These are phyloP conservation scores for Pachypanchax playfairii DNA, from an alignment of 2,113 vertebrate species.

Conservation along the genomic window DNA sequence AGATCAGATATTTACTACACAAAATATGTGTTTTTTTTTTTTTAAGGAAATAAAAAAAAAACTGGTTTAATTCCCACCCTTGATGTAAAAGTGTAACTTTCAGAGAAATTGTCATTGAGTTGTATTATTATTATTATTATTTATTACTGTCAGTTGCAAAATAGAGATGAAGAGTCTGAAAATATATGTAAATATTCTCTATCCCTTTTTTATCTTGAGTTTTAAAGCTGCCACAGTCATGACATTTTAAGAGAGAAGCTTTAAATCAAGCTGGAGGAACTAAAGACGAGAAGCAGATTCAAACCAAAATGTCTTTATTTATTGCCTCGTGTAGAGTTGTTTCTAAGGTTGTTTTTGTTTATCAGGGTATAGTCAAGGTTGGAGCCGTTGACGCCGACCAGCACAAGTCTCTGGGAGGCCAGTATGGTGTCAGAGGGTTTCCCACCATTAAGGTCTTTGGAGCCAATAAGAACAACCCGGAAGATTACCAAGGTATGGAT, in stretches of 20 bases:
- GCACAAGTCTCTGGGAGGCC: conserved; percentile 91
- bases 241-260: too few relatives aligned
- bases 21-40: too few relatives aligned
- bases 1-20: not conserved
- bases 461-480: conserved; percentile 92
- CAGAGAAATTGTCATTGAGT: not conserved
- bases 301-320: too few relatives aligned
- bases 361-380: conserved; percentile 91
- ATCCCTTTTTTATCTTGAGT: too few relatives aligned
- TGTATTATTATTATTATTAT: not conserved
- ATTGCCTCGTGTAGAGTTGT: too few relatives aligned
- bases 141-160: too few relatives aligned
- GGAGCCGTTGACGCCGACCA: conserved; percentile 96
- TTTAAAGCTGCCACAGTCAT: too few relatives aligned
- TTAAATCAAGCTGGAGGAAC: too few relatives aligned
- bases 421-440: conserved; percentile 92
- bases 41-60: not conserved
- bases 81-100: not conserved
- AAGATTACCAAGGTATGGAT: conserved; percentile 91
- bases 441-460: conserved; percentile 98
- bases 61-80: too few relatives aligned
- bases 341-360: conserved; percentile 5
- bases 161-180: too few relatives aligned
- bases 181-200: too few relatives aligned
- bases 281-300: too few relatives aligned